A percentile compares a stretch with the other conserved stretches of the same genome.
phyloP scores from a whole-genome alignment of 30 jellyfish, hydroid and myxozoan genomes.

The Aurelia aurita complex sp. Pacific region DNA sequence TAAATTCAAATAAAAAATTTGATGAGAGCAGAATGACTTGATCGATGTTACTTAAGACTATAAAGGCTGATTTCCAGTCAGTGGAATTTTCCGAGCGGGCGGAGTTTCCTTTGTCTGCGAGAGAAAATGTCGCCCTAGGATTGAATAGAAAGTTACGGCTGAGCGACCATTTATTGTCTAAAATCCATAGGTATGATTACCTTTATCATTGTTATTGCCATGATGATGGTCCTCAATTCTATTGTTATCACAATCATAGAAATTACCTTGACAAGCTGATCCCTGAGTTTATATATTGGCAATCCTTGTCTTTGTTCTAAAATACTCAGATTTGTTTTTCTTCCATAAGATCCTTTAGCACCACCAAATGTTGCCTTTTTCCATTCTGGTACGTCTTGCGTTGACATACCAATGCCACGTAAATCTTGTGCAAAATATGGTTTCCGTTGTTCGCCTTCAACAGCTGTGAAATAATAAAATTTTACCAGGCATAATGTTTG shows the following conservation, averaged over 20 bases:
- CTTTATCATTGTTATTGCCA: too few species aligned
- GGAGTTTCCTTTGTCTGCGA: too few species aligned
- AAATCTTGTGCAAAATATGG: conserved; percentile 98
- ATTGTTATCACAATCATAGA: background rate
- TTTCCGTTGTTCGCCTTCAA: conserved; percentile 93
- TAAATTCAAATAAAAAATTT: too few species aligned
- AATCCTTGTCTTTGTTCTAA: conserved; percentile 94
- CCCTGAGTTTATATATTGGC: conserved; percentile 91
- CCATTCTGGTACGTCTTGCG: conserved; percentile 99
- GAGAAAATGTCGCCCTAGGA: too few species aligned
- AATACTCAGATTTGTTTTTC: conserved; percentile 77
- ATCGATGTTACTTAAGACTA: too few species aligned
- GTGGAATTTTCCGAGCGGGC: too few species aligned
- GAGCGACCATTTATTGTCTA: too few species aligned
- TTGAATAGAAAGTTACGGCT: too few species aligned
- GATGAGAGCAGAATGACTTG: too few species aligned
- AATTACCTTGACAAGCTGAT: conserved; percentile 84
- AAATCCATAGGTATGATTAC: too few species aligned
- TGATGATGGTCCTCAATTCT: background rate
- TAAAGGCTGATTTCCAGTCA: too few species aligned
- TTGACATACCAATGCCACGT: conserved; percentile 79
- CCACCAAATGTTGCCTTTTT: conserved; percentile 98
- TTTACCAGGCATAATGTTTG: too few species aligned
- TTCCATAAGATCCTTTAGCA: conserved; percentile 92
- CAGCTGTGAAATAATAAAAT: conserved; percentile 45